A percentile compares a stretch with the other conserved stretches of the same genome.
Conservation (phyloP, 2,113 vertebrate genomes). For the Grammomys dolichurus region DNA sequence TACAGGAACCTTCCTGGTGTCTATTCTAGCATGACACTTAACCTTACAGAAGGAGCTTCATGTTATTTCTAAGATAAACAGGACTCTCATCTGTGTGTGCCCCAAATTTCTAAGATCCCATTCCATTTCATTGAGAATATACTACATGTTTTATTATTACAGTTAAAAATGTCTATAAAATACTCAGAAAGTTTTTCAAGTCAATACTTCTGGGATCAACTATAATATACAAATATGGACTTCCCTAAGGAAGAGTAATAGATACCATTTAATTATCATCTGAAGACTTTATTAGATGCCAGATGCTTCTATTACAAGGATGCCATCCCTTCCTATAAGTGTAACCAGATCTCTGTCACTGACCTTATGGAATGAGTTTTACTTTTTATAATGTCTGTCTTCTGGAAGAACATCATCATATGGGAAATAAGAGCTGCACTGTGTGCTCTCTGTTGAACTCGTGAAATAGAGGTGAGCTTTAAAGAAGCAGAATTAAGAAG, state of each 20-base stretch:
- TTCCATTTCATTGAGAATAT: neutral
- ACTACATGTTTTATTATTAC: neutral
- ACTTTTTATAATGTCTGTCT: neutral
- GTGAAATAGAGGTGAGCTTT: neutral
- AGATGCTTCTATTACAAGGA: neutral
- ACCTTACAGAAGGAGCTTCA: neutral
- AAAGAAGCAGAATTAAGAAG: neutral
- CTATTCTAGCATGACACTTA: neutral
- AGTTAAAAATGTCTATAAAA: constrained; percentile 7
- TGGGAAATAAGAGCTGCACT: neutral
- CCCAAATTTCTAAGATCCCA: neutral
- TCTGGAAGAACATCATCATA: neutral
- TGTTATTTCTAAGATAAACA: neutral
- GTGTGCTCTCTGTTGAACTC: neutral
- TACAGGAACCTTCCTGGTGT: neutral
- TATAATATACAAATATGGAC: neutral
- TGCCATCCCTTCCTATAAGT: neutral
- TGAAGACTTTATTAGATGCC: neutral
- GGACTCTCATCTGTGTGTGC: neutral
- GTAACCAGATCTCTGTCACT: neutral
- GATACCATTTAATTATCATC: neutral
- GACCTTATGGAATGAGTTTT: neutral
- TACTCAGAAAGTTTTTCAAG: neutral
- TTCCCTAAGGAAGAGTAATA: neutral
- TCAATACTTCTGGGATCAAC: neutral